Base-by-base conservation (phyloP, 2,888 invertebrate genomes). In the Lepeophtheirus nordmannii region DNA sequence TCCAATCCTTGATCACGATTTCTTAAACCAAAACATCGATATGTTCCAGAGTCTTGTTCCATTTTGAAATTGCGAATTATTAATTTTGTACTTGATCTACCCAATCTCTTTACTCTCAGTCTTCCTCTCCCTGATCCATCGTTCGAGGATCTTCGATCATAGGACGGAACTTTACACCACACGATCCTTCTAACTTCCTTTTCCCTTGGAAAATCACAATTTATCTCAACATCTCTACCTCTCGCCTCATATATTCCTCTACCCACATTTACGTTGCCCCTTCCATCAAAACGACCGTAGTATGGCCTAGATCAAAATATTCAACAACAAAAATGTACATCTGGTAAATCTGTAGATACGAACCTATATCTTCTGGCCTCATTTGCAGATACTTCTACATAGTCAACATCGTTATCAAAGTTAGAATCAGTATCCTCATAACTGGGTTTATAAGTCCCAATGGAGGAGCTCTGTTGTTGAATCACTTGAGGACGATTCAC, bases 191-290 rank as follows among this genome's bases (percentile, higher is more conserved):
- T 14, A 17, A 46, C 53, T n/a, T 46, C 53, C 5, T 17, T 14
- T 46, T 14, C 53, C 53, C 53, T 46, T 46, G 60, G 60, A 30
- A 60, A 60, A 23, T 60, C 37, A 37, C 60, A 60, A 3, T 60
- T 38, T 8, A 60, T 38, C 60, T 37, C 60, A 17, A 60, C 30
- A 60, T 60, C 60, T 60, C 23, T 20, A 10, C 60, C 60, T 23
- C 38, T 23, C 17, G 39, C n/a, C 3, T 37, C 17, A 37, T 60
- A 60, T 60, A 37, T 17, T 17, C 60, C 60, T 23, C 38, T 22
- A 38, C 60, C 60, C 60, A 60, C 60, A 14, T 60, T 60, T 17
- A 37, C 30, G 23, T 60, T 60, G 11, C 37, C 60, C n/a, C 60
- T 23, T 17, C 60, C 60, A 22, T 60, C 60, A 23, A 37, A 60